phyloP scores from a whole-genome alignment of 1,140 invertebrate species.

The Ooceraea biroi region DNA sequence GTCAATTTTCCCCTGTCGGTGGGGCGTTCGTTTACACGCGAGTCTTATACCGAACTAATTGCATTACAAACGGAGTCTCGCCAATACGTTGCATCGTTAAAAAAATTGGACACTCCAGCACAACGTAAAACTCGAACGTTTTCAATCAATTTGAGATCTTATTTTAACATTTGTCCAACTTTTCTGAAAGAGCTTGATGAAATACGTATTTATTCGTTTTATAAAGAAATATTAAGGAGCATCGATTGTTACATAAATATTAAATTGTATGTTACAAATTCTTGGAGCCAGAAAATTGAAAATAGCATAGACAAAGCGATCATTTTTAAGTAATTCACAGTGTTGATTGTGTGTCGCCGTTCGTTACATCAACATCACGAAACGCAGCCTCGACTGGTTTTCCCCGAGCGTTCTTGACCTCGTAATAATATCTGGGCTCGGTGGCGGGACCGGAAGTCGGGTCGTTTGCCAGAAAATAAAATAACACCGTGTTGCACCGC shows the following conservation, averaged over 20 bases:
- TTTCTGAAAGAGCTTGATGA: too few relatives aligned
- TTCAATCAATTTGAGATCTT: not conserved
- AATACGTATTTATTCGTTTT: too few relatives aligned
- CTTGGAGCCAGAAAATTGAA: not conserved
- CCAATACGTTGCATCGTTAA: not conserved
- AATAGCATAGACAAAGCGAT: not conserved
- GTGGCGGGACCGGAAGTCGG: constrained; percentile 70
- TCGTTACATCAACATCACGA: constrained; percentile 26
- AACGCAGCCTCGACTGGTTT: constrained; percentile 12
- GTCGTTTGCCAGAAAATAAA: constrained; percentile 77
- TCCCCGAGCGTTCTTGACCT: constrained; percentile 42
- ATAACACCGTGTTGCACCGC: constrained; percentile 64
- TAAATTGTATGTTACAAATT: not conserved
- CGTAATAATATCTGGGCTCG: constrained; percentile 63
- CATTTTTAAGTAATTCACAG: not conserved
- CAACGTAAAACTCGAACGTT: not conserved
- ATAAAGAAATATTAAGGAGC: too few relatives aligned
- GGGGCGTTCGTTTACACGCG: not conserved
- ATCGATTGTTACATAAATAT: not conserved
- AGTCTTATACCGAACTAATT: constrained; percentile 26
- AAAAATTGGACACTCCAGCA: not conserved
- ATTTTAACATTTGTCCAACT: not conserved
- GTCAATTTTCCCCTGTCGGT: constrained; percentile 42
- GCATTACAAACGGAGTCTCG: not conserved
- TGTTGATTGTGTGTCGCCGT: constrained; percentile 17